Percentiles rank a stretch among this genome's conserved stretches.
These are phyloP conservation scores for Darevskia nairensis DNA, from an alignment of 2,797 vertebrate species.

Conservation along the genomic window DNA sequence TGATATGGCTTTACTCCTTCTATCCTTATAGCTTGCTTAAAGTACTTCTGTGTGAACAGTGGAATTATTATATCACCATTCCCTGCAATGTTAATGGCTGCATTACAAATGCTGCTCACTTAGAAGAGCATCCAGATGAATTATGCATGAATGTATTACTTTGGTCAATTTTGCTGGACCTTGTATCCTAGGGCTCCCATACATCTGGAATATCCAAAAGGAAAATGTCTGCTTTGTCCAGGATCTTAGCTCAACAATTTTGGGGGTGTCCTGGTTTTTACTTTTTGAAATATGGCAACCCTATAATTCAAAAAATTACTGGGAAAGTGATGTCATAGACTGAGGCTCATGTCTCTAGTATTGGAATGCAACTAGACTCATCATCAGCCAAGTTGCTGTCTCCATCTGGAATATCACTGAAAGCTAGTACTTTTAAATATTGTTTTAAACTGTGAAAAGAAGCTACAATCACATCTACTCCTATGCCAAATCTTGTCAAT, in stretches of 20 bases:
- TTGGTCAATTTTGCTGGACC: not conserved
- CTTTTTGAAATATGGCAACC: too few species aligned
- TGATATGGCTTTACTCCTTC: slow-evolving; percentile 21
- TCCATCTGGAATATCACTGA: not conserved
- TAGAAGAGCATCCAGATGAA: slow-evolving; percentile 45
- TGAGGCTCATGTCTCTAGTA: not conserved
- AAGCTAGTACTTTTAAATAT: not conserved
- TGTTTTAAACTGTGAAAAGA: not conserved
- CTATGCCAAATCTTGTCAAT: not conserved
- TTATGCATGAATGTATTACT: slow-evolving; percentile 19
- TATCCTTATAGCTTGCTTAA: slow-evolving; percentile 14
- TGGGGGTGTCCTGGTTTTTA: too few species aligned
- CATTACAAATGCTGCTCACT: slow-evolving; percentile 38
- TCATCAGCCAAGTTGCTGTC: not conserved
- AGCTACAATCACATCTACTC: not conserved
- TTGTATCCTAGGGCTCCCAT: slow-evolving; percentile 14
- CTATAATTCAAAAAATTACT: slow-evolving; percentile 6
- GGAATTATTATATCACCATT: slow-evolving; percentile 27
- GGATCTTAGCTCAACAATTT: too few species aligned
- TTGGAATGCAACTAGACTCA: not conserved
- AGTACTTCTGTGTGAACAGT: not conserved
- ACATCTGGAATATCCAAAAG: too few species aligned
- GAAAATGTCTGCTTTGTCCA: too few species aligned
- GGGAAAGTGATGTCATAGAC: not conserved
- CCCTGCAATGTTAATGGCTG: slow-evolving; percentile 29